Percentiles rank a stretch among this genome's conserved stretches.
These are phyloP conservation scores for Drosophila subobscura DNA, from an alignment of 1,140 invertebrate genomes.

Conservation along the genomic window DNA sequence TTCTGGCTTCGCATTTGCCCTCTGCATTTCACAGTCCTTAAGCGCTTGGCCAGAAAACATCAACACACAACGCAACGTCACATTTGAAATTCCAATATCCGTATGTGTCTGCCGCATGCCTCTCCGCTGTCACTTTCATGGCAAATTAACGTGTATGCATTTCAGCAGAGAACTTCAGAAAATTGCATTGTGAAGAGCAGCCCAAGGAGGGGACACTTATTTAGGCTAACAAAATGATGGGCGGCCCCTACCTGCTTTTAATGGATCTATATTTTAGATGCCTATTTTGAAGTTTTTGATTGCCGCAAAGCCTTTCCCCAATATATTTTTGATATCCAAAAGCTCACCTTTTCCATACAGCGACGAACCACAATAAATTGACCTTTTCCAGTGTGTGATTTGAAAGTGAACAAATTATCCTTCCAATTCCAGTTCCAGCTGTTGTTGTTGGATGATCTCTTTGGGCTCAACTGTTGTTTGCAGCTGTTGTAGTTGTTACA, in stretches of 20 bases:
- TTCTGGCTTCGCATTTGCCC: no score
- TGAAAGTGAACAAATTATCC: constrained; percentile 14
- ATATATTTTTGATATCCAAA: neutral
- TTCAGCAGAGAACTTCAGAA: neutral
- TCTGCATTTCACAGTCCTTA: neutral
- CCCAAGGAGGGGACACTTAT: no score
- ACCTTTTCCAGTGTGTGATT: neutral
- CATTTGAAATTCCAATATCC: constrained; percentile 55
- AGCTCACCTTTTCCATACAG: constrained; percentile 24
- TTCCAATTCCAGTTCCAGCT: neutral
- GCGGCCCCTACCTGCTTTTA: no score
- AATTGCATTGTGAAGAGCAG: neutral
- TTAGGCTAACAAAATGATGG: no score
- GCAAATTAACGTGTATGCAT: no score
- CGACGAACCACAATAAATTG: neutral
- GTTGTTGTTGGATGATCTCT: constrained; percentile 29
- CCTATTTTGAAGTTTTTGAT: no score
- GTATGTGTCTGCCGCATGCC: constrained; percentile 33
- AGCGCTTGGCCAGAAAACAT: constrained; percentile 26
- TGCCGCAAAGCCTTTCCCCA: neutral
- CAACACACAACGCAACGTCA: constrained; percentile 43
- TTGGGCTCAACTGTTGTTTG: constrained; percentile 7
- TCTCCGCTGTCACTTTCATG: neutral
- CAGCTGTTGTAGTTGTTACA: constrained; percentile 15
- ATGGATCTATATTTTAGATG: no score